Evolutionary conservation across 2,797 vertebrate species (phyloP), one percentile per base, ranked within the genome.

Genomic region (Squalus acanthias): DNA sequence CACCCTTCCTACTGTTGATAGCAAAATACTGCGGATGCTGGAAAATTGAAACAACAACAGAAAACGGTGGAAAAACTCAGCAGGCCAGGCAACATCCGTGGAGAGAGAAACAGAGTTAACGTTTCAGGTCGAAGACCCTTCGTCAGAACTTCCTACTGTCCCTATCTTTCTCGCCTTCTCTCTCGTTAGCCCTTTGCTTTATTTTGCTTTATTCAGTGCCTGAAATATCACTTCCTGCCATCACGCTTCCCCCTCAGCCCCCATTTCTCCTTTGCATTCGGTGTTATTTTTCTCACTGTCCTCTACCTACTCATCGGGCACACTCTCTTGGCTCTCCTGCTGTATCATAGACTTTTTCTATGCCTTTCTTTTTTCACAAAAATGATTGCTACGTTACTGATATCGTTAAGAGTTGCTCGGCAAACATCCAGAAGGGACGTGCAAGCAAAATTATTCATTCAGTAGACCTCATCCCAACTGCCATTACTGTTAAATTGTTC

Each of bases 401-500:
- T 39, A 74, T 46, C 1, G 50, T 8, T 15, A 33, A 13, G 26
- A 76, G 33, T 57, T 17, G 70, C 46, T 60, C 15, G 4, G 70
- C 70, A 76, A 53, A 95, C 24, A 76, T 95, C 70, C 70, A 57
- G 70, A 33, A 17, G 50, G 94, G 94, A 76, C 46, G 2, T 53
- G 50, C 29, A 33, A 76, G 94, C 50, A 95, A 95, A 74, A 72
- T 95, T 74, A 95, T 76, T 60, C 46, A 76, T 95, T 74, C 94
- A 72, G 17, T 95, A 76, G 46, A 76, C 70, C 50, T n/a, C 91
- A 95, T 29, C 29, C 29, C 50, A 76, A 57, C 50, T 57, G 70
- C 60, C 94, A 95, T 95, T 95, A 95, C 39, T 57, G 70, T 95
- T 74, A 95, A 95, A 95, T 72, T 95, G 94, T 74, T 53, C 50